phyloP scores from a whole-genome alignment of 2,797 vertebrate species.

The Falco columbarius region DNA sequence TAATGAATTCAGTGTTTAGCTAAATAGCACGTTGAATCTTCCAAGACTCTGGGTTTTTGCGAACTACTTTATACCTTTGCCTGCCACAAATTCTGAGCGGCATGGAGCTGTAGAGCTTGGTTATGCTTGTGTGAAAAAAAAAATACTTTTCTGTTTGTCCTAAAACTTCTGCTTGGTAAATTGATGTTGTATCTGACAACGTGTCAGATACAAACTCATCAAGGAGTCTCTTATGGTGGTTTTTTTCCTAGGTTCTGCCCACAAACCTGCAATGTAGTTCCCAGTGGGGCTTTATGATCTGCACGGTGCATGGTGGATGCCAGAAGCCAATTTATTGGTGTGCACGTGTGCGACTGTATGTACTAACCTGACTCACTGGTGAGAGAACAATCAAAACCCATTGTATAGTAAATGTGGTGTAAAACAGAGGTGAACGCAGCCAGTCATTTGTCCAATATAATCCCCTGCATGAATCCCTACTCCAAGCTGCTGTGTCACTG shows the following conservation, averaged over 20 bases:
- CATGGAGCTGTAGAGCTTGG: neutral
- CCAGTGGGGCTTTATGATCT: neutral
- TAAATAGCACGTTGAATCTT: neutral
- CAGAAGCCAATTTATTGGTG: neutral
- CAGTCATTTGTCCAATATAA: neutral
- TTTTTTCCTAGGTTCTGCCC: neutral
- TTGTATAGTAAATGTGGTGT: rapidly evolving
- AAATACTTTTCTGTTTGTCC: neutral
- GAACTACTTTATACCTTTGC: neutral
- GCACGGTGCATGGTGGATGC: neutral
- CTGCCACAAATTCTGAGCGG: neutral
- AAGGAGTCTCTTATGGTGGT: neutral
- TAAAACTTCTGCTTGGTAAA: neutral
- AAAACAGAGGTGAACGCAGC: neutral
- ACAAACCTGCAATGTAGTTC: neutral
- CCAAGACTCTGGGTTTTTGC: neutral
- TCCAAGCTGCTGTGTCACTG: neutral
- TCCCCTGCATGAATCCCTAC: neutral
- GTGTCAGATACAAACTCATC: neutral
- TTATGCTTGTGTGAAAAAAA: neutral
- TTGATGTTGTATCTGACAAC: neutral
- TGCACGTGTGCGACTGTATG: rapidly evolving
- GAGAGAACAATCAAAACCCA: neutral
- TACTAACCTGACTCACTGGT: neutral
- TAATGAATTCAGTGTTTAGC: neutral